Conservation (phyloP, 1,140 invertebrate genomes). For the Cyrtorhinus lividipennis region DNA sequence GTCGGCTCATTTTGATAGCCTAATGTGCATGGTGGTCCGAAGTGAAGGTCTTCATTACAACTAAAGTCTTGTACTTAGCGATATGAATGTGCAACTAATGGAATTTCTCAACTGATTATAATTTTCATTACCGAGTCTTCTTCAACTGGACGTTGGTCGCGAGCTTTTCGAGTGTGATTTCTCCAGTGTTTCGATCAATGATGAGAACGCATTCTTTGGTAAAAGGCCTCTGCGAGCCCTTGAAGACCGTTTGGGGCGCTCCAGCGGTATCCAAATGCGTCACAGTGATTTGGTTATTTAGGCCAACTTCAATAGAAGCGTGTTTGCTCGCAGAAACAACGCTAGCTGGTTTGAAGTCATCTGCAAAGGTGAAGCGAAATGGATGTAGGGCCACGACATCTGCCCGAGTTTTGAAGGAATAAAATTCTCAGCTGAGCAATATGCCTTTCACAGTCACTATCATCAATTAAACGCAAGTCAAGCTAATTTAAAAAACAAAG, state of each 20-base stretch:
- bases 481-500: too few species aligned
- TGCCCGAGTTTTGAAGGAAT: too few species aligned
- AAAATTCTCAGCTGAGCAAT: too few species aligned
- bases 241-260: conserved; percentile 79
- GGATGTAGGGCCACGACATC: not conserved
- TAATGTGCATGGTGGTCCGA: too few species aligned
- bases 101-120: too few species aligned
- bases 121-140: conserved; percentile 67
- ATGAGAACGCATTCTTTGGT: conserved; percentile 90
- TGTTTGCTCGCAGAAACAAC: conserved; percentile 74
- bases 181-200: conserved; percentile 77
- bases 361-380: conserved; percentile 50
- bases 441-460: too few species aligned
- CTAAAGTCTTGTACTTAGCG: too few species aligned
- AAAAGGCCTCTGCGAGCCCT: conserved; percentile 79
- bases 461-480: too few species aligned
- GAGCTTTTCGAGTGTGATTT: conserved; percentile 82
- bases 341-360: conserved; percentile 95
- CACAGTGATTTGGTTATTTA: conserved; percentile 77
- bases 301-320: conserved; percentile 73
- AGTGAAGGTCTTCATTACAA: too few species aligned
- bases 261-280: conserved; percentile 76
- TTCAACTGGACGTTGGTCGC: conserved; percentile 84
- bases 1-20: too few species aligned
- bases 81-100: too few species aligned